A percentile compares a stretch with the other conserved stretches of the same genome.
Evolutionary conservation across 2,113 vertebrate genomes (phyloP).

Genomic region (Nycticorax nycticorax): DNA sequence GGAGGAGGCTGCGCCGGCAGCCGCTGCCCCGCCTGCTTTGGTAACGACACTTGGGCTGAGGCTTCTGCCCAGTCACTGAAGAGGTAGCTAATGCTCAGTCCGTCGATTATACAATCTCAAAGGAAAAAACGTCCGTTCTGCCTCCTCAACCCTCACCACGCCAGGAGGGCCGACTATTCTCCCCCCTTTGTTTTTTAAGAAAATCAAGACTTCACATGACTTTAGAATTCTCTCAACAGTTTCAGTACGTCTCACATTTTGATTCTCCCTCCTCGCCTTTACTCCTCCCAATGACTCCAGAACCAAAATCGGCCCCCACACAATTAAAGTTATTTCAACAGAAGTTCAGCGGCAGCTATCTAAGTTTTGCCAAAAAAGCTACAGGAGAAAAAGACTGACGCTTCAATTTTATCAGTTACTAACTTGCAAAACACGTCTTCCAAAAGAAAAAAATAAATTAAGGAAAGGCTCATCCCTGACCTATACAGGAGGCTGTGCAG

Average conservation of each 20-base stretch:
- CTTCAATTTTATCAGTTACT: constrained; percentile 1
- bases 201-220: background rate
- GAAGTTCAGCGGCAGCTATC: background rate
- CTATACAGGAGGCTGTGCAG: constrained; percentile 17
- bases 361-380: constrained; percentile 25
- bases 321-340: background rate
- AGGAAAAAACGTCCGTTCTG: constrained; percentile 54
- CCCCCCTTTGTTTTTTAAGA: background rate
- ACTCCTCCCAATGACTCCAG: background rate
- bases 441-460: constrained; percentile 41
- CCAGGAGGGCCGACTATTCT: background rate
- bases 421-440: constrained; percentile 25
- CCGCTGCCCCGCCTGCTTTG: constrained; percentile 53
- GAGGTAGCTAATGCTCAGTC: constrained; percentile 77
- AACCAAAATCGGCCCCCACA: background rate
- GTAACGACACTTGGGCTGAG: constrained; percentile 60
- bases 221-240: background rate
- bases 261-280: background rate
- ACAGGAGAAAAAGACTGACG: background rate
- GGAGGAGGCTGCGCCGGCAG: background rate
- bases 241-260: background rate
- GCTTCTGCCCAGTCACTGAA: constrained; percentile 72
- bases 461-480: constrained; percentile 50
- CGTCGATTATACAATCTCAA: constrained; percentile 54
- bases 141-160: background rate